phyloP scores from a whole-genome alignment of 2,797 vertebrate species.

The Argyrosomus regius region DNA sequence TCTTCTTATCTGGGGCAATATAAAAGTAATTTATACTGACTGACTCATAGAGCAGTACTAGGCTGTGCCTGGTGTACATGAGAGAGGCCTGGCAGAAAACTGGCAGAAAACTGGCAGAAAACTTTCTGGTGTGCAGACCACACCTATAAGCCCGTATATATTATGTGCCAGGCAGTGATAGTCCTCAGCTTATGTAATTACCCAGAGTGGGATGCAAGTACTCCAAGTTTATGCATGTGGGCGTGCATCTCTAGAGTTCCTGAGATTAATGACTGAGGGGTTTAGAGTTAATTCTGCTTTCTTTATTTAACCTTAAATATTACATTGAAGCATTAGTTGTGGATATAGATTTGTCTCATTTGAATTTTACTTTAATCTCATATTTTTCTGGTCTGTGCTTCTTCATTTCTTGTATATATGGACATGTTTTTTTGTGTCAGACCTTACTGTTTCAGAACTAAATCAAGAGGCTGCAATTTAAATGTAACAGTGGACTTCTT shows the following conservation, averaged over 20 bases:
- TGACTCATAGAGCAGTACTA: too few species aligned
- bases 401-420: too few species aligned
- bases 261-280: not conserved
- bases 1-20: too few species aligned
- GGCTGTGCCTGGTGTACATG: not conserved
- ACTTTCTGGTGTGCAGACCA: not conserved
- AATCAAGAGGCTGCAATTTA: too few species aligned
- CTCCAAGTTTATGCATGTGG: not conserved
- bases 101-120: not conserved
- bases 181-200: not conserved
- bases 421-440: too few species aligned
- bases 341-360: not conserved
- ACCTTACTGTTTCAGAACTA: too few species aligned
- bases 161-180: not conserved
- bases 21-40: too few species aligned
- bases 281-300: not conserved
- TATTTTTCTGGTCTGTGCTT: too few species aligned
- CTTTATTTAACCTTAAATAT: not conserved
- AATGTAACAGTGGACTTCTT: too few species aligned
- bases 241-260: not conserved
- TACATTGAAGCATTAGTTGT: not conserved
- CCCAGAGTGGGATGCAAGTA: not conserved
- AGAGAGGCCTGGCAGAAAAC: slow-evolving; percentile 25
- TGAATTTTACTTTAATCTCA: too few species aligned
- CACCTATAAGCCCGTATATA: too few species aligned